Percentiles rank a stretch among this genome's conserved stretches.
phyloP scores from a whole-genome alignment of 1,140 invertebrate genomes.

The Meloidogyne floridensis region DNA sequence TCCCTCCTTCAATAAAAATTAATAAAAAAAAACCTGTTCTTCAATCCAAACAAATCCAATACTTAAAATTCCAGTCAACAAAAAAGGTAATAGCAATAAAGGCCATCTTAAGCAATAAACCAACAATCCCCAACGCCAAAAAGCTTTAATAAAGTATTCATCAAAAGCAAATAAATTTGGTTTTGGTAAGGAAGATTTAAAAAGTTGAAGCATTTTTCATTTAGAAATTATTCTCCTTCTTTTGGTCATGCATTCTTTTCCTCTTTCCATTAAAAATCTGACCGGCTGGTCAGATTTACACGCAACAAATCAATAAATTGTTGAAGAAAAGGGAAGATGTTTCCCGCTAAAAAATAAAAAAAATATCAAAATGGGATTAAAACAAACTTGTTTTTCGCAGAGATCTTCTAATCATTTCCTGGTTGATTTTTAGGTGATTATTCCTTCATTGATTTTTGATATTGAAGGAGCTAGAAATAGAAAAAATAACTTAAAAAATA shows the following conservation, averaged over 20 bases:
- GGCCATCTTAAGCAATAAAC: constrained; percentile 40
- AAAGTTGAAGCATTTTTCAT: not conserved
- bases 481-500: too few relatives aligned
- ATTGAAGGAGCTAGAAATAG: too few relatives aligned
- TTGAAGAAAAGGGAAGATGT: not conserved
- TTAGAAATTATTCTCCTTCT: too few relatives aligned
- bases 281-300: too few relatives aligned
- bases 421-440: too few relatives aligned
- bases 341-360: not conserved
- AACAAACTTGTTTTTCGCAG: too few relatives aligned
- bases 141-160: constrained; percentile 24
- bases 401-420: too few relatives aligned
- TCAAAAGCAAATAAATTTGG: constrained; percentile 29
- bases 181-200: not conserved
- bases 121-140: constrained; percentile 56
- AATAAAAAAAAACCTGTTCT: constrained; percentile 48
- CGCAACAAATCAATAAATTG: not conserved
- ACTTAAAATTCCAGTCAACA: constrained; percentile 48
- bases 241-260: too few relatives aligned
- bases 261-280: too few relatives aligned
- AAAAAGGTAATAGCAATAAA: constrained; percentile 48
- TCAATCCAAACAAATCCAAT: constrained; percentile 62
- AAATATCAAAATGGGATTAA: not conserved
- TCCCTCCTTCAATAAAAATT: constrained; percentile 34
- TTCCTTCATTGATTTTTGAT: too few relatives aligned